Conservation (phyloP, 2,113 vertebrate species). For the Heterotis niloticus region DNA sequence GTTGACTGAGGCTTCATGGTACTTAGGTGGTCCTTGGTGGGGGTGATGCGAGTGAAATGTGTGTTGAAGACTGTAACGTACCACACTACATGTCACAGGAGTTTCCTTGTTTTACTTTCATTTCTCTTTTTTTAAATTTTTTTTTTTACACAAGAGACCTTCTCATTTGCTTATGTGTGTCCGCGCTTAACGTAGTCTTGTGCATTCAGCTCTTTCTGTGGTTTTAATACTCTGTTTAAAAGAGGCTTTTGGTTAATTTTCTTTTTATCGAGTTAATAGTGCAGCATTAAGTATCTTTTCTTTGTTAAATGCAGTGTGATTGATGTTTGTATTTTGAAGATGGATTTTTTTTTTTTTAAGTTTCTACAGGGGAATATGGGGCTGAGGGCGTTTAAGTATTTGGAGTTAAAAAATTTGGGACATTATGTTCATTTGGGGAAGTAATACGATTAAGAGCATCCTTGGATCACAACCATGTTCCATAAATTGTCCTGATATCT, state of each 20-base stretch:
- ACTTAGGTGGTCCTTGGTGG: background rate
- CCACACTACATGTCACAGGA: background rate
- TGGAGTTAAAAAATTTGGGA: too few species aligned
- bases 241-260: background rate
- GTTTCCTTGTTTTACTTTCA: background rate
- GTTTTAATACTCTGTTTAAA: conserved; percentile 5
- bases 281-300: background rate
- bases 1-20: too few species aligned
- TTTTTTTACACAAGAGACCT: background rate
- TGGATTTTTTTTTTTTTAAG: background rate
- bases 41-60: background rate
- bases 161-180: background rate
- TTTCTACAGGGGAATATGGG: background rate
- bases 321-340: background rate
- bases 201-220: background rate
- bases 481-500: background rate
- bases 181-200: background rate
- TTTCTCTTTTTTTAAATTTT: background rate
- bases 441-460: background rate
- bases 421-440: too few species aligned
- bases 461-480: background rate
- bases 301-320: background rate
- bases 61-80: background rate
- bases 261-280: background rate
- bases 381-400: too few species aligned